Evolutionary conservation across 2,113 vertebrate species (phyloP), one percentile per base, ranked within the genome.

Genomic region (Phyllopteryx taeniolatus): DNA sequence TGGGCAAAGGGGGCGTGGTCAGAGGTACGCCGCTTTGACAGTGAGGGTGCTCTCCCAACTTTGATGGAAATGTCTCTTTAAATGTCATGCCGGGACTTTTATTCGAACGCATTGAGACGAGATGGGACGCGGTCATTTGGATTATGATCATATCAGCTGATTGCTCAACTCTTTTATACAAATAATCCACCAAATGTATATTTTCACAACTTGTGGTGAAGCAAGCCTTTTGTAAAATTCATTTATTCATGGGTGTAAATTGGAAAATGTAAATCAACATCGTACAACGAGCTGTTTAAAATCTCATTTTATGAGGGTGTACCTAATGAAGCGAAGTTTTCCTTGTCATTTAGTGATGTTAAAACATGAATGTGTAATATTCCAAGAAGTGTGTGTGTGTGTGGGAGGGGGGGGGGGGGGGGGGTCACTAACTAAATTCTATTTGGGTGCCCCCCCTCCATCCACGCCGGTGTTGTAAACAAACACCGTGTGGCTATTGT

Each of bases 21-120:
- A 66, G 81, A 61, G 73, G 76, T 80, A 76, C 73, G 86, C 88
- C 91, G 88, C 91, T 92, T 90, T 92, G 91, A 92, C 91, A 93
- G 92, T 92, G 91, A 89, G 76, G 79, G 79, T 86, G 88, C 78
- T 73, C 71, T 43, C 51, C 71, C 74, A 54, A 66, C 42, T 31
- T 66, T 46, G 62, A 43, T 64, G 39, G 62, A 43, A 64, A 64
- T n/a, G n/a, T 59, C 56, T 14, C 31, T 60, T 33, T 8, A 61
- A 35, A 61, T 39, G 35, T 35, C 61, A 22, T 10, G 9, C 20
- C 20, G 2, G 59, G 59, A 8, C 31, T 33, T 33, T 35, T 61
- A 35, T 60, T 15, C 3, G 11, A 31, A 12, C 22, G 27, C 22
- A 33, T 31, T 59, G 22, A 39, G 31, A 61, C 59, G 12, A 17